Percentiles rank a stretch among this genome's conserved stretches.
Evolutionary conservation across 2,888 invertebrate species (phyloP).

Genomic region (Cordylochernes scorpioides): DNA sequence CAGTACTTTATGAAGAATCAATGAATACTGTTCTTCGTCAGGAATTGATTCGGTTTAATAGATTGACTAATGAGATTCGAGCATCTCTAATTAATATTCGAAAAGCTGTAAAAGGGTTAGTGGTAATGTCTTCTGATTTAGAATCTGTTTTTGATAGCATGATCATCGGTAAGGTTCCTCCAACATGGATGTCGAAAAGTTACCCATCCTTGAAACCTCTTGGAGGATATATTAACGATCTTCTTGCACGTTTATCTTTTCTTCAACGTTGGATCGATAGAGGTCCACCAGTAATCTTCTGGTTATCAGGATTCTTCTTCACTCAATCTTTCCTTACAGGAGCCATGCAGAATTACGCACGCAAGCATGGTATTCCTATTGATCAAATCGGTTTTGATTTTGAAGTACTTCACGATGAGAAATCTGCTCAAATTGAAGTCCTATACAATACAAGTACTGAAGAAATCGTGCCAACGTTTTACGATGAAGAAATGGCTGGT

Average conservation of each 20-base stretch:
- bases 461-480: too few relatives aligned
- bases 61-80: constrained; percentile 21
- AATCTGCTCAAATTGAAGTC: too few relatives aligned
- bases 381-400: constrained; percentile 24
- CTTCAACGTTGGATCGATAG: constrained; percentile 23
- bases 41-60: constrained; percentile 24
- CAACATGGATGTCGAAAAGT: constrained; percentile 44
- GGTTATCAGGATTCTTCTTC: constrained; percentile 24
- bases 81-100: constrained; percentile 43
- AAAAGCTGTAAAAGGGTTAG: constrained; percentile 65
- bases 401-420: too few relatives aligned
- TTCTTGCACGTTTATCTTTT: constrained; percentile 32
- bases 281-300: constrained; percentile 23
- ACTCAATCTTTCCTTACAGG: constrained; percentile 16
- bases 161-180: constrained; percentile 54
- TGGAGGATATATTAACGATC: constrained; percentile 58
- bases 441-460: too few relatives aligned
- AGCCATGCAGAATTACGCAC: constrained; percentile 18
- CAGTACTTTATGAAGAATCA: constrained; percentile 7
- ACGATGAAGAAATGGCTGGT: too few relatives aligned
- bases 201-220: constrained; percentile 64
- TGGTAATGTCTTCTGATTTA: constrained; percentile 67
- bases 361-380: constrained; percentile 23
- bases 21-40: constrained; percentile 24
- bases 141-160: constrained; percentile 54